phyloP scores from a whole-genome alignment of 2,113 vertebrate species.

The Rallus limicola region DNA sequence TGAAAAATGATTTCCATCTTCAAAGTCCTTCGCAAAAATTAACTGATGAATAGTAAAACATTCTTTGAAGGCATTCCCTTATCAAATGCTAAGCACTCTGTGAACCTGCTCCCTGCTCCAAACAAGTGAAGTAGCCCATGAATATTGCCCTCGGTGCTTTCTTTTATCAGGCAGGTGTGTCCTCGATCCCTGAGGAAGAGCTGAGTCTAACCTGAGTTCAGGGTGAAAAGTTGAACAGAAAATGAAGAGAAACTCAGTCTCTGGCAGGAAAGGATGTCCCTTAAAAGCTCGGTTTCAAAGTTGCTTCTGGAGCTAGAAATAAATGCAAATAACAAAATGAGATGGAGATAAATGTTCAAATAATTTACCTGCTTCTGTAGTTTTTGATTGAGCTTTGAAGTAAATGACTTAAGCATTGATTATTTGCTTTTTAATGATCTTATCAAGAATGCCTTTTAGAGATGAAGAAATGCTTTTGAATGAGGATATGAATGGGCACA shows the following conservation, averaged over 20 bases:
- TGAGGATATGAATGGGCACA: conserved; percentile 20
- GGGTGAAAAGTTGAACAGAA: not conserved
- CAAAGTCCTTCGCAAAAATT: not conserved
- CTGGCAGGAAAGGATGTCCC: not conserved
- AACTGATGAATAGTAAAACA: not conserved
- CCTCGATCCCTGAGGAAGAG: not conserved
- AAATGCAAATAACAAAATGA: not conserved
- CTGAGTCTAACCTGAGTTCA: not conserved
- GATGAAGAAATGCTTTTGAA: conserved; percentile 27
- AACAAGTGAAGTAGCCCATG: not conserved
- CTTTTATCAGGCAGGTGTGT: not conserved
- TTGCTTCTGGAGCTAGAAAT: not conserved
- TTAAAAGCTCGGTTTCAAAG: not conserved
- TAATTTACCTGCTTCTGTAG: not conserved
- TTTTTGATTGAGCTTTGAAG: conserved; percentile 23
- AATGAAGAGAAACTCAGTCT: not conserved
- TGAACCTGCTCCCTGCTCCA: not conserved
- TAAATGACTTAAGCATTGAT: not conserved
- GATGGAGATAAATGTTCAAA: not conserved
- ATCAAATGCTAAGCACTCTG: not conserved
- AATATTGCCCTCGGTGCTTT: not conserved
- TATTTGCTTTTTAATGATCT: conserved; percentile 44
- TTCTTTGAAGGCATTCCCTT: not conserved
- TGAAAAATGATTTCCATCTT: not conserved
- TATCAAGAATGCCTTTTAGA: not conserved